Evolutionary conservation across 2,113 vertebrate genomes (phyloP).

Genomic region (Columbina picui): DNA sequence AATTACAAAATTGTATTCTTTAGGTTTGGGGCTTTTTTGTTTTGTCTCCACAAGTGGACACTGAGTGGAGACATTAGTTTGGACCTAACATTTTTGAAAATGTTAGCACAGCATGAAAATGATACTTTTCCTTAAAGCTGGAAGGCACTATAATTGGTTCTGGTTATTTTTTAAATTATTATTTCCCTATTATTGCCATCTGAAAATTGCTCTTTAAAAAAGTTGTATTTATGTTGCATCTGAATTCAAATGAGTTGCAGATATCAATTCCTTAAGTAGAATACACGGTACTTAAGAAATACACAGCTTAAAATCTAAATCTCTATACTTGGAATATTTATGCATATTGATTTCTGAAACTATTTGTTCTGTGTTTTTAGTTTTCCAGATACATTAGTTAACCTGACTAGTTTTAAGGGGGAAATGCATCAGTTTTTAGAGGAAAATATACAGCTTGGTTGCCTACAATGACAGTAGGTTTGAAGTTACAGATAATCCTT

Average conservation of each 20-base stretch:
- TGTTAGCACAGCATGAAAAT: constrained; percentile 24
- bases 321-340: not conserved
- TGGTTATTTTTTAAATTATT: constrained; percentile 39
- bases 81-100: constrained; percentile 39
- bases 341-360: not conserved
- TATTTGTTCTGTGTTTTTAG: not conserved
- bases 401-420: not conserved
- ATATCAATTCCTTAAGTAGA: not conserved
- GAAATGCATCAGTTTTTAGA: not conserved
- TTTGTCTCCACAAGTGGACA: not conserved
- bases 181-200: constrained; percentile 23
- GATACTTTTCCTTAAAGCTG: constrained; percentile 54
- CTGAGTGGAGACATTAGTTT: constrained; percentile 15
- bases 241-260: constrained; percentile 45
- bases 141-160: constrained; percentile 49
- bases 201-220: constrained; percentile 36
- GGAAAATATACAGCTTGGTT: not conserved
- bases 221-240: constrained; percentile 1
- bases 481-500: not conserved
- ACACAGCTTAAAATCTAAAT: not conserved
- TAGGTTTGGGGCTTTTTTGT: not conserved
- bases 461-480: not conserved
- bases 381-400: not conserved
- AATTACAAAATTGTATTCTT: not conserved
- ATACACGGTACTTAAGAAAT: not conserved